These are phyloP conservation scores for Tyrophagus putrescentiae DNA, from an alignment of 1,140 invertebrate genomes.

Conservation along the genomic window DNA sequence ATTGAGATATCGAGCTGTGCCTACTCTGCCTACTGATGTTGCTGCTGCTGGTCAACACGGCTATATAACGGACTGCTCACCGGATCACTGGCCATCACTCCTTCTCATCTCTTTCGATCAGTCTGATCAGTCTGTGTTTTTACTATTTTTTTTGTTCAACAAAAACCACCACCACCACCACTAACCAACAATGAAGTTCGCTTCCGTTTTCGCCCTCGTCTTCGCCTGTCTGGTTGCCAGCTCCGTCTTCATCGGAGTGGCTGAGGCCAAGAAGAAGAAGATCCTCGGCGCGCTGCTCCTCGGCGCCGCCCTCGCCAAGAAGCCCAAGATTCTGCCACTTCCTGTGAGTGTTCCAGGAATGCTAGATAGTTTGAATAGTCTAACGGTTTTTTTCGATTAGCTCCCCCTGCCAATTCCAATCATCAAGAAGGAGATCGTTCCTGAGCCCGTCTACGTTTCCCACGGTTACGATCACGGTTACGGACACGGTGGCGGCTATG, in stretches of 20 bases:
- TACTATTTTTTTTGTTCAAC: background rate
- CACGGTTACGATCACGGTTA: background rate
- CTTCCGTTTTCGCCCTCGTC: background rate
- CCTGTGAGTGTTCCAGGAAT: background rate
- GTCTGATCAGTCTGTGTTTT: background rate
- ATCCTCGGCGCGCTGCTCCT: background rate
- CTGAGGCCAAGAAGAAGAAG: slow-evolving; percentile 6
- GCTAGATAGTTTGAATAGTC: background rate
- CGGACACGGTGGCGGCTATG: background rate
- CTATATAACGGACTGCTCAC: no score
- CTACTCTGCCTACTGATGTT: no score
- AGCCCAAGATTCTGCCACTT: slow-evolving; percentile 1
- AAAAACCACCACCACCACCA: background rate
- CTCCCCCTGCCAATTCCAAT: slow-evolving; percentile 10
- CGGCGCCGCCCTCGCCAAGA: background rate
- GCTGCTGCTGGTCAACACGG: no score
- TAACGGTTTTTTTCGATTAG: background rate
- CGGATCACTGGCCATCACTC: no score
- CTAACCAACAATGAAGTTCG: slow-evolving; percentile 1
- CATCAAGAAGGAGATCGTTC: background rate
- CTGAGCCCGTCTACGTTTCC: background rate
- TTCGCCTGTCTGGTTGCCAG: slow-evolving; percentile 1
- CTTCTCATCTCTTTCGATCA: no score
- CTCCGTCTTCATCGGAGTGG: background rate
- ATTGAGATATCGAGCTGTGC: no score